These are phyloP conservation scores for Calycopis cecrops DNA, from an alignment of 1,140 invertebrate species.

Conservation along the genomic window DNA sequence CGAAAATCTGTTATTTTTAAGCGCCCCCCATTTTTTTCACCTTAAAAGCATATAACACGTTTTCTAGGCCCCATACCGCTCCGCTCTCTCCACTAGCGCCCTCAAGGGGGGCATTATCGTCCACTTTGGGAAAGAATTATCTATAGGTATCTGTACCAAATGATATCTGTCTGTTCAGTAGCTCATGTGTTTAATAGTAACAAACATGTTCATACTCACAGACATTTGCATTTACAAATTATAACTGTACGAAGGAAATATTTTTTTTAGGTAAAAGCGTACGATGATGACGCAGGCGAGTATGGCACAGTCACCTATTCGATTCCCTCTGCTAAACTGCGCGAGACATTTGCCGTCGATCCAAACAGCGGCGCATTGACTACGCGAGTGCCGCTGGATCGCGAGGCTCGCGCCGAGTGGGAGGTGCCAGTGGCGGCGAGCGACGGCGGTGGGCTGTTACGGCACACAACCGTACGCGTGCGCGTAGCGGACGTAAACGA, in stretches of 20 bases:
- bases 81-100: no score
- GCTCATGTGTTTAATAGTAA: no score
- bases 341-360: slow-evolving; percentile 87
- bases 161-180: no score
- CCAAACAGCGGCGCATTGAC: slow-evolving; percentile 86
- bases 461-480: slow-evolving; percentile 86
- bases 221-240: background rate
- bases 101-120: no score
- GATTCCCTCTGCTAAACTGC: slow-evolving; percentile 86
- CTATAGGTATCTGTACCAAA: no score
- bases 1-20: no score
- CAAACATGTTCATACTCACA: no score
- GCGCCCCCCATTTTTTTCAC: no score
- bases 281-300: slow-evolving; percentile 88
- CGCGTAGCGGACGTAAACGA: slow-evolving; percentile 91
- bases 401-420: slow-evolving; percentile 84
- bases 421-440: slow-evolving; percentile 89
- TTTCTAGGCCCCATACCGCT: no score
- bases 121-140: no score
- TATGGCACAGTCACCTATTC: slow-evolving; percentile 87
- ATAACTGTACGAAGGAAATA: background rate
- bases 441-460: slow-evolving; percentile 88
- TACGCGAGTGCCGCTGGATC: slow-evolving; percentile 85
- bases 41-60: no score
- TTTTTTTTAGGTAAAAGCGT: slow-evolving; percentile 80